Evolutionary conservation across 2,888 invertebrate genomes (phyloP).

Genomic region (Pseudococcus viburni): DNA sequence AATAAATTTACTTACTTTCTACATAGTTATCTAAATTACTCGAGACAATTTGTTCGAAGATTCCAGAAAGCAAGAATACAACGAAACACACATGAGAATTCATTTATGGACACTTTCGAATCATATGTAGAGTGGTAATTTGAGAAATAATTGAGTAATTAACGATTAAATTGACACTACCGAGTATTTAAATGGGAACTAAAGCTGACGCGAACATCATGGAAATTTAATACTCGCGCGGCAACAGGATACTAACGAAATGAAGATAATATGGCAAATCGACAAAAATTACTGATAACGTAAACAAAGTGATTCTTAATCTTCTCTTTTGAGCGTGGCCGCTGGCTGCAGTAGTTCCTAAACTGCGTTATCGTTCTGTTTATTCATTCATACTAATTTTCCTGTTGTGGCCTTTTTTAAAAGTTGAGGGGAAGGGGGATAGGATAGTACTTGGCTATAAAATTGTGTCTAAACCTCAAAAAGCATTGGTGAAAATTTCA

Average conservation of each 20-base stretch:
- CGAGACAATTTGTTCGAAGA: background rate
- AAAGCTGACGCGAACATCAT: background rate
- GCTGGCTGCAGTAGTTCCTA: conserved; percentile 19
- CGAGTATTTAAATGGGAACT: background rate
- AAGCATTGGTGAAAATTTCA: too few relatives aligned
- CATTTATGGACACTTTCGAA: background rate
- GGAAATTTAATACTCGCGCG: background rate
- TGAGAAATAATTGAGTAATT: background rate
- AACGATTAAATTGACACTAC: background rate
- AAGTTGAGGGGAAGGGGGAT: too few relatives aligned
- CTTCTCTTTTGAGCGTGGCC: background rate
- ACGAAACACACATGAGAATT: background rate
- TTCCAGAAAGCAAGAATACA: conserved; percentile 29
- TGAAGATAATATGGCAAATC: background rate
- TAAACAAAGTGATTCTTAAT: conserved; percentile 51
- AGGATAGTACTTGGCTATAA: too few relatives aligned
- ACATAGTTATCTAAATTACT: conserved; percentile 32
- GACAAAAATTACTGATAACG: background rate
- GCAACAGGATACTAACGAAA: conserved; percentile 7
- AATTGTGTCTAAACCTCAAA: too few relatives aligned
- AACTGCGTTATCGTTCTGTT: background rate
- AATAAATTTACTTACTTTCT: conserved; percentile 52
- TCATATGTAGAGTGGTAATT: background rate
- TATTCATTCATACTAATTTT: too few relatives aligned
- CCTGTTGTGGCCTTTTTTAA: too few relatives aligned